Evolutionary conservation across 2,888 invertebrate genomes (phyloP).

Genomic region (Dusona sp.): DNA sequence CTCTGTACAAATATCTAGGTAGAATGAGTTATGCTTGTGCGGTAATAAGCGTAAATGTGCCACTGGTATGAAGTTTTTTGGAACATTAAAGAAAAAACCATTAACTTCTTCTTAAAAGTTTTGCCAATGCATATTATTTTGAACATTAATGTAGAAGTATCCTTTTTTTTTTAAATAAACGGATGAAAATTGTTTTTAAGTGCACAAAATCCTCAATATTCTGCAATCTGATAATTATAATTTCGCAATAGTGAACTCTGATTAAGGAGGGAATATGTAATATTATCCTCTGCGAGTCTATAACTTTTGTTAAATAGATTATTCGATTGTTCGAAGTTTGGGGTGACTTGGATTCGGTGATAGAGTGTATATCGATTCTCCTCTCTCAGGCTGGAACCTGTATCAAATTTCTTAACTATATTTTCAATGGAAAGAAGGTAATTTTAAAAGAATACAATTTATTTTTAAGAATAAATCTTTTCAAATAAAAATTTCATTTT

Average conservation of each 20-base stretch:
- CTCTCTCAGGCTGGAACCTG: slow-evolving; percentile 21
- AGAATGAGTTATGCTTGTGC: slow-evolving; percentile 19
- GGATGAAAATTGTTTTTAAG: neutral
- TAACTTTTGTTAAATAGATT: slow-evolving; percentile 35
- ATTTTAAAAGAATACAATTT: neutral
- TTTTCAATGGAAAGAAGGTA: slow-evolving; percentile 61
- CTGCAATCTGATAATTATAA: neutral
- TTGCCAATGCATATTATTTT: neutral
- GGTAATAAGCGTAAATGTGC: slow-evolving; percentile 36
- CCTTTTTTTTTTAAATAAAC: neutral
- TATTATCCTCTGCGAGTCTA: neutral
- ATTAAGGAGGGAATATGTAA: neutral
- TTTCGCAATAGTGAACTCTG: neutral
- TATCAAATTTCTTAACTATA: slow-evolving; percentile 56
- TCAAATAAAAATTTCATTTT: neutral
- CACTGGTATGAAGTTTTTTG: slow-evolving; percentile 38
- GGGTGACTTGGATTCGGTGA: slow-evolving; percentile 58
- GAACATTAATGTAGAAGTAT: neutral
- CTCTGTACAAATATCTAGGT: slow-evolving; percentile 40
- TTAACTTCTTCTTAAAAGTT: neutral
- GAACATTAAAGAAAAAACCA: neutral
- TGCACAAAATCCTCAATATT: neutral
- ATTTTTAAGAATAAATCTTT: neutral
- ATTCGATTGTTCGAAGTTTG: slow-evolving; percentile 57
- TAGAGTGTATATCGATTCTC: slow-evolving; percentile 60